phyloP scores from a whole-genome alignment of 2,113 vertebrate species.

The Pantherophis guttatus region DNA sequence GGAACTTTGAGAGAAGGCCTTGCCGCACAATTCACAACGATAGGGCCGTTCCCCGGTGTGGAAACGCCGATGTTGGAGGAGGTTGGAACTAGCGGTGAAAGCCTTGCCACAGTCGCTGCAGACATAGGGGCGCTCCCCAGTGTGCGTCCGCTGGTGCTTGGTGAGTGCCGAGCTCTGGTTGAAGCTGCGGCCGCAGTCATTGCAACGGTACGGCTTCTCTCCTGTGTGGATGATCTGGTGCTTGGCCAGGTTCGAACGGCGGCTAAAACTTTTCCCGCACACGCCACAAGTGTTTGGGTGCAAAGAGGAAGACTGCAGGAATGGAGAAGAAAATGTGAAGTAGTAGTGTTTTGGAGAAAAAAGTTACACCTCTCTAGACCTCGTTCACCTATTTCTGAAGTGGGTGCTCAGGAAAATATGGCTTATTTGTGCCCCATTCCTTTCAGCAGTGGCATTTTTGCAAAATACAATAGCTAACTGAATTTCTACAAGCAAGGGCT shows the following conservation, averaged over 20 bases:
- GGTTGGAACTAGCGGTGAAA: constrained; percentile 71
- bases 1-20: constrained; percentile 44
- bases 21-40: constrained; percentile 67
- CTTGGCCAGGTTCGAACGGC: constrained; percentile 26
- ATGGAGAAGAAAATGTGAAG: not conserved
- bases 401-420: not conserved
- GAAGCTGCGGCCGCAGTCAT: constrained; percentile 70
- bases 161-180: constrained; percentile 68
- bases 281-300: constrained; percentile 43
- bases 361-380: no score
- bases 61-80: constrained; percentile 72
- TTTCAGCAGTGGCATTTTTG: not conserved
- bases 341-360: not conserved
- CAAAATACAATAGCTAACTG: not conserved
- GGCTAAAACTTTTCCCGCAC: constrained; percentile 59
- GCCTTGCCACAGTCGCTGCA: constrained; percentile 69
- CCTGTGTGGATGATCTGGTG: constrained; percentile 23
- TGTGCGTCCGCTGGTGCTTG: constrained; percentile 66
- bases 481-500: not conserved
- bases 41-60: constrained; percentile 74
- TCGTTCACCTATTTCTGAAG: not conserved
- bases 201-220: constrained; percentile 58
- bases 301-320: not conserved
- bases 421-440: not conserved
- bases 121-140: constrained; percentile 63